phyloP scores from a whole-genome alignment of 2,113 vertebrate species.

The Thalassoma bifasciatum region DNA sequence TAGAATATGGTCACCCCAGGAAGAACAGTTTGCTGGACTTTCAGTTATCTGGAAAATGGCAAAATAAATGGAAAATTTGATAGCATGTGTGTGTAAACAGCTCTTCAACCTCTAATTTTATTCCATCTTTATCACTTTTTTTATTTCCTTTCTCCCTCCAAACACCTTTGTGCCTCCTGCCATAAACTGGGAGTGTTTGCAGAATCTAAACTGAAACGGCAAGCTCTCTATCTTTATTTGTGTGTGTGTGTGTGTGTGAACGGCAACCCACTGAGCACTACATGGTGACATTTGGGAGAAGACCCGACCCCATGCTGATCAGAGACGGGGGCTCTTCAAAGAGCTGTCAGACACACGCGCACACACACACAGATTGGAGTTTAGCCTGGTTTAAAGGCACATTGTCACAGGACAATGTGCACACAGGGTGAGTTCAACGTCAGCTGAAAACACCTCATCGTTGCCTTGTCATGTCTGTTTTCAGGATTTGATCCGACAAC shows the following conservation, averaged over 20 bases:
- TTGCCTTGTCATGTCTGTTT: too few relatives aligned
- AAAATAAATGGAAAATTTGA: too few relatives aligned
- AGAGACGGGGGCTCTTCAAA: conserved; percentile 47
- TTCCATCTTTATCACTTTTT: neutral
- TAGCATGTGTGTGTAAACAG: too few relatives aligned
- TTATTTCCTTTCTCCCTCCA: too few relatives aligned
- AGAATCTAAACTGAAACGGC: neutral
- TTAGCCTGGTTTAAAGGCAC: neutral
- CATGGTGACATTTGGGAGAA: conserved; percentile 64
- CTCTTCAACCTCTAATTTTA: too few relatives aligned
- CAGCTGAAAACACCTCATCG: too few relatives aligned
- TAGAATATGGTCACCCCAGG: too few relatives aligned
- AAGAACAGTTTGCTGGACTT: too few relatives aligned
- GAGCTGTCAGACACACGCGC: conserved; percentile 33
- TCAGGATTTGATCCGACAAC: conserved; percentile 24
- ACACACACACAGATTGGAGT: neutral
- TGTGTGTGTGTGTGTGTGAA: conserved; percentile 21
- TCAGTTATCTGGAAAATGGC: too few relatives aligned
- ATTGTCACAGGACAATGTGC: neutral
- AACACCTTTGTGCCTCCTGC: neutral
- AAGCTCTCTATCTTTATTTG: neutral
- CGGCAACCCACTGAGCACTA: conserved; percentile 42
- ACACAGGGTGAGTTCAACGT: too few relatives aligned
- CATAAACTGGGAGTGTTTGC: neutral
- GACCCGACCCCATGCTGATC: conserved; percentile 59